phyloP scores from a whole-genome alignment of 2,888 invertebrate species.

The Ptychoptera albimana region DNA sequence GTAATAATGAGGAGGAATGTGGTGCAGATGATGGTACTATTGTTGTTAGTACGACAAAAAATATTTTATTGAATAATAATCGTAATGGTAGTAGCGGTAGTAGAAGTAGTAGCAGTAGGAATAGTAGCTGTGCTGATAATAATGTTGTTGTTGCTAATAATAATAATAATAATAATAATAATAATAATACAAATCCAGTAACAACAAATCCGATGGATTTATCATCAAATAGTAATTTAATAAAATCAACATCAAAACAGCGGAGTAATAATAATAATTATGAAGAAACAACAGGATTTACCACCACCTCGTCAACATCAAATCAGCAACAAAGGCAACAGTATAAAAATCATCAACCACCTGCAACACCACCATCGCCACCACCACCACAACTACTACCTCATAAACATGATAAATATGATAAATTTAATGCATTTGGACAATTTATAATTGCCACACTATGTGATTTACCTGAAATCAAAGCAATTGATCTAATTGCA shows the following conservation, averaged over 20 bases:
- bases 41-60: no score
- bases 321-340: neutral
- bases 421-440: slow-evolving; percentile 25
- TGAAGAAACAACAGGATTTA: slow-evolving; percentile 1
- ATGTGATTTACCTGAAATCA: slow-evolving; percentile 21
- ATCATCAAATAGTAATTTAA: no score
- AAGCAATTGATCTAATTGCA: slow-evolving; percentile 23
- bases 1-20: neutral
- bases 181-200: no score
- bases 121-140: no score
- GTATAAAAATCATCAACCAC: neutral
- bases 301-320: neutral
- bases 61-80: no score
- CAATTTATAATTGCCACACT: slow-evolving; percentile 25
- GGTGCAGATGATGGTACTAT: no score
- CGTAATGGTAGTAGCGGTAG: no score
- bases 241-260: no score
- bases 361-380: neutral
- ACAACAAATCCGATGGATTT: no score
- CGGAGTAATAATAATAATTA: neutral
- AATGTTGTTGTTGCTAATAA: no score
- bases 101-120: no score
- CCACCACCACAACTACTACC: slow-evolving; percentile 1
- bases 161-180: no score
- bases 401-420: slow-evolving; percentile 8